Evolutionary conservation across 2,113 vertebrate genomes (phyloP).

Genomic region (Burhinus oedicnemus): DNA sequence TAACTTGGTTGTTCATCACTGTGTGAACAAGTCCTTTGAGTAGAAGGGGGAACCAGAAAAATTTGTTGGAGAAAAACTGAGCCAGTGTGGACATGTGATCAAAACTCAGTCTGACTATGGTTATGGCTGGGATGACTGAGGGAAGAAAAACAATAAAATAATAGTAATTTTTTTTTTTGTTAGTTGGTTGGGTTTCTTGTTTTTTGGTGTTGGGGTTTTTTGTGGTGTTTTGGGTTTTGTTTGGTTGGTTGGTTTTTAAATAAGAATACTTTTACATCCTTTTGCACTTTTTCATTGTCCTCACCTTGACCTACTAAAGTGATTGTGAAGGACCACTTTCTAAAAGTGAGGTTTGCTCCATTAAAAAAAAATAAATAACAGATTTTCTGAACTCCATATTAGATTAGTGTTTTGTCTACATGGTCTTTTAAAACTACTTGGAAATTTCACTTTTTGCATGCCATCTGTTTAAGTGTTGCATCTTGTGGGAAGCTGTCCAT

Average conservation of each 20-base stretch:
- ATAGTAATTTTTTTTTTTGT: neutral
- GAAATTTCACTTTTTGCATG: neutral
- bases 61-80: neutral
- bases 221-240: neutral
- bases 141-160: neutral
- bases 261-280: neutral
- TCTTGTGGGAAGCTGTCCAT: neutral
- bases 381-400: neutral
- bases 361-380: neutral
- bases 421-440: neutral
- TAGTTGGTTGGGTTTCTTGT: neutral
- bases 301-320: neutral
- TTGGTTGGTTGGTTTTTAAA: neutral
- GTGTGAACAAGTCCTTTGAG: neutral
- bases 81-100: neutral
- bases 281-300: neutral
- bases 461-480: neutral
- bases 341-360: neutral
- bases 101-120: neutral
- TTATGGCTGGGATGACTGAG: neutral
- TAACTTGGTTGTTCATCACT: neutral
- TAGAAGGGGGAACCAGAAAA: neutral
- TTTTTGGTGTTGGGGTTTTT: accelerated
- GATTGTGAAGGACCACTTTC: neutral
- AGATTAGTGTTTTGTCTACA: conserved; percentile 1